phyloP scores from a whole-genome alignment of 2,888 invertebrate species.

The Conchocele bisecta region DNA sequence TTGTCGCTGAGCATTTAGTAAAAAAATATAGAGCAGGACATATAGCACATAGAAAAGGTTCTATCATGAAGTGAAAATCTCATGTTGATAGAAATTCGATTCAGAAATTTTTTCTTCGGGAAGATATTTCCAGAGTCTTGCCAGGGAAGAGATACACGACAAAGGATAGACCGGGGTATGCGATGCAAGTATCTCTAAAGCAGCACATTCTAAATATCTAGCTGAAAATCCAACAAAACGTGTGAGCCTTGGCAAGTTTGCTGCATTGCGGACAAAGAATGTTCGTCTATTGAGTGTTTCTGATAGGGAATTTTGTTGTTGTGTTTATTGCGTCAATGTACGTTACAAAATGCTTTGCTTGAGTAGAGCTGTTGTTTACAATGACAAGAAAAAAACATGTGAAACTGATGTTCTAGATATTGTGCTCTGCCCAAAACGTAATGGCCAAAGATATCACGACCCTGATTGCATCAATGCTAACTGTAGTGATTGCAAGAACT shows the following conservation, averaged over 20 bases:
- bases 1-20: conserved; percentile 16
- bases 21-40: conserved; percentile 34
- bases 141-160: conserved; percentile 33
- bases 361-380: conserved; percentile 14
- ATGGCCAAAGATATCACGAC: conserved; percentile 25
- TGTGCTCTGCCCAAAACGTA: conserved; percentile 34
- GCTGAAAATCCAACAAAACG: conserved; percentile 24
- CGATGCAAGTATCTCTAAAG: conserved; percentile 31
- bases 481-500: conserved; percentile 31
- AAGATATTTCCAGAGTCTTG: conserved; percentile 35
- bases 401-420: conserved; percentile 39
- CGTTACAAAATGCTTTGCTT: conserved; percentile 28
- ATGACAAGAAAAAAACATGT: conserved; percentile 31
- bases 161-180: conserved; percentile 36
- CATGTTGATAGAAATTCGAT: conserved; percentile 19
- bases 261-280: conserved; percentile 31
- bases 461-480: conserved; percentile 29
- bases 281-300: conserved; percentile 24
- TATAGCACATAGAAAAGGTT: conserved; percentile 22
- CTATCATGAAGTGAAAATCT: conserved; percentile 26
- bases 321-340: conserved; percentile 39
- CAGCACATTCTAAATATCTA: conserved; percentile 27
- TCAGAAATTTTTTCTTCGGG: conserved; percentile 23
- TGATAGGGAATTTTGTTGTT: conserved; percentile 30
- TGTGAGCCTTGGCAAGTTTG: conserved; percentile 38